Evolutionary conservation across 2,888 invertebrate species (phyloP).

Genomic region (Andrena bucephala): DNA sequence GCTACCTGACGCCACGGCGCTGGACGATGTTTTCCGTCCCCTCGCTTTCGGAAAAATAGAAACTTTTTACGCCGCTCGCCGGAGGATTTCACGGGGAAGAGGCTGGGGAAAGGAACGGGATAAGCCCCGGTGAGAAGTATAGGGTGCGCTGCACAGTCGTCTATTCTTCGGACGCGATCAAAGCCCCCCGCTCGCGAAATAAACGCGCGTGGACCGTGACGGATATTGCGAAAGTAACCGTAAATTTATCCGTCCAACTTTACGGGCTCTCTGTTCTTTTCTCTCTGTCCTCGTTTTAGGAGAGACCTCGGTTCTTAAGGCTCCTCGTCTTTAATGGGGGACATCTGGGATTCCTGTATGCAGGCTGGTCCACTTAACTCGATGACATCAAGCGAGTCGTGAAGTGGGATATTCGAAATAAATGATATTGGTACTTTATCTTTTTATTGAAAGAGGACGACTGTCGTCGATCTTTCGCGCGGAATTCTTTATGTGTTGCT

Average conservation of each 20-base stretch:
- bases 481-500: no score
- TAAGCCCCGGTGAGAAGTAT: constrained; percentile 53
- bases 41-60: constrained; percentile 63
- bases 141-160: constrained; percentile 37
- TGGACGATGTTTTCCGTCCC: constrained; percentile 52
- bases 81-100: constrained; percentile 61
- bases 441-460: no score
- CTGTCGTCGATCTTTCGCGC: no score
- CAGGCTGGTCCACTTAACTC: no score
- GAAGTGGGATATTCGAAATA: no score
- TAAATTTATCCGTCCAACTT: constrained; percentile 11
- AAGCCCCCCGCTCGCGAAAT: constrained; percentile 49
- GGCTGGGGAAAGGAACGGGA: constrained; percentile 33
- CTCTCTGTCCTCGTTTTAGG: background rate
- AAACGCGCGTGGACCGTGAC: constrained; percentile 40
- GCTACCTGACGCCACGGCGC: constrained; percentile 8
- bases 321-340: background rate
- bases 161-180: constrained; percentile 51
- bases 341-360: background rate
- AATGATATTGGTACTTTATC: no score
- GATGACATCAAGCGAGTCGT: no score
- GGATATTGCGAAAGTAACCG: constrained; percentile 32
- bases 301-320: background rate
- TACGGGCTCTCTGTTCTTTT: background rate
- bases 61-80: constrained; percentile 59